These are phyloP conservation scores for Cyclopterus lumpus DNA, from an alignment of 2,797 vertebrate genomes.

Conservation along the genomic window DNA sequence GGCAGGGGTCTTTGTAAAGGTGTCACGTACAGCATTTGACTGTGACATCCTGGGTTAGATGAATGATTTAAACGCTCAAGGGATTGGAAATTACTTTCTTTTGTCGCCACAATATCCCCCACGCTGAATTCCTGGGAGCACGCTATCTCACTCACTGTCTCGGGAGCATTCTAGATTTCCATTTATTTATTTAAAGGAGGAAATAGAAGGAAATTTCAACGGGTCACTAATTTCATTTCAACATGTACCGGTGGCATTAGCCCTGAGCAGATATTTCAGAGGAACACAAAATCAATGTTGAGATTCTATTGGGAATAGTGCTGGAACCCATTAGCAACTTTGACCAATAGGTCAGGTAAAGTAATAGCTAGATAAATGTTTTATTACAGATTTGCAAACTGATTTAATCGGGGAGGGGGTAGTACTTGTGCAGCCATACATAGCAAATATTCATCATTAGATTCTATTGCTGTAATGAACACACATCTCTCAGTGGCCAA, in stretches of 20 bases:
- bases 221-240: slow-evolving; percentile 89
- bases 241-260: slow-evolving; percentile 83
- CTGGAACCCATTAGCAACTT: slow-evolving; percentile 91
- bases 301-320: slow-evolving; percentile 87
- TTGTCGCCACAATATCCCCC: slow-evolving; percentile 56
- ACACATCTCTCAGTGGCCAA: slow-evolving; percentile 64
- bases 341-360: slow-evolving; percentile 93
- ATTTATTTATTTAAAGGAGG: slow-evolving; percentile 86
- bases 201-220: slow-evolving; percentile 84
- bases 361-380: slow-evolving; percentile 96
- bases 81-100: slow-evolving; percentile 78
- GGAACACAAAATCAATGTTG: slow-evolving; percentile 87
- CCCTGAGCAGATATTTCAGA: slow-evolving; percentile 87
- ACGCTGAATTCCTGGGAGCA: slow-evolving; percentile 58
- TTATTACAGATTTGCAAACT: slow-evolving; percentile 92
- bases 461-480: slow-evolving; percentile 75
- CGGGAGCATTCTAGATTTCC: slow-evolving; percentile 77
- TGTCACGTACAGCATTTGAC: slow-evolving; percentile 73
- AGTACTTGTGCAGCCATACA: slow-evolving; percentile 82
- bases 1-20: slow-evolving; percentile 67
- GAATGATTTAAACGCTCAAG: slow-evolving; percentile 77
- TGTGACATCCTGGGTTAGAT: slow-evolving; percentile 67
- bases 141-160: slow-evolving; percentile 69
- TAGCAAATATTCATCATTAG: slow-evolving; percentile 81
- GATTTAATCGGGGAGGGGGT: slow-evolving; percentile 85